Percentiles rank a stretch among this genome's conserved stretches.
Conservation (phyloP, 2,113 vertebrate genomes). For the Tautogolabrus adspersus region DNA sequence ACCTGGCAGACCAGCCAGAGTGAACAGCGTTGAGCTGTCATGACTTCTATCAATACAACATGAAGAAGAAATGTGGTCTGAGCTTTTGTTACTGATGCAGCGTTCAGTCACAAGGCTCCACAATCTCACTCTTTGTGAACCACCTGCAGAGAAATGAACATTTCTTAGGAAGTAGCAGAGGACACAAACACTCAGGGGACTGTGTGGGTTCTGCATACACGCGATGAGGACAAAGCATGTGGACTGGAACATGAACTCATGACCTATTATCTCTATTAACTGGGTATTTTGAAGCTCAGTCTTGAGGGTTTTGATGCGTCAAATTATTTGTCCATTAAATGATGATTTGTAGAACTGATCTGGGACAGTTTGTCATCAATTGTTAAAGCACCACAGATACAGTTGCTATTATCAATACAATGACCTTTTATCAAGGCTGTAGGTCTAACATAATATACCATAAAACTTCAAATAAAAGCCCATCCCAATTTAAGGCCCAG, state of each 20-base stretch:
- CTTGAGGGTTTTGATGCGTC: not conserved
- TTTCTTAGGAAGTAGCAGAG: not conserved
- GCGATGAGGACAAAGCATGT: not conserved
- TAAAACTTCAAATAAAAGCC: too few relatives aligned
- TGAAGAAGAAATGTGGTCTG: not conserved
- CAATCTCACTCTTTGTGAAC: too few relatives aligned
- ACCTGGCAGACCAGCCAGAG: slow-evolving; percentile 88
- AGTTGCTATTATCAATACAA: too few relatives aligned
- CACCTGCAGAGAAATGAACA: not conserved
- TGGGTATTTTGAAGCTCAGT: not conserved
- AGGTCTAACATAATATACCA: too few relatives aligned
- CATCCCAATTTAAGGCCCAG: too few relatives aligned
- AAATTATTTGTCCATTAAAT: slow-evolving; percentile 24
- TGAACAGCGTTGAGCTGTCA: slow-evolving; percentile 8
- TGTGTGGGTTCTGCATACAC: not conserved
- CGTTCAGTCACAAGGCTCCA: not conserved
- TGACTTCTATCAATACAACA: not conserved
- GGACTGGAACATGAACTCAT: not conserved
- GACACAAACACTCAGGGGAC: not conserved
- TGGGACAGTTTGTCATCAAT: not conserved
- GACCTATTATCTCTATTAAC: not conserved
- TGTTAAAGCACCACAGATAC: not conserved
- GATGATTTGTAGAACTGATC: not conserved
- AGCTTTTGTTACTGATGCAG: not conserved
- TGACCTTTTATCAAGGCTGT: too few relatives aligned